Evolutionary conservation across 2,113 vertebrate species (phyloP).

Genomic region (Lynx canadensis): DNA sequence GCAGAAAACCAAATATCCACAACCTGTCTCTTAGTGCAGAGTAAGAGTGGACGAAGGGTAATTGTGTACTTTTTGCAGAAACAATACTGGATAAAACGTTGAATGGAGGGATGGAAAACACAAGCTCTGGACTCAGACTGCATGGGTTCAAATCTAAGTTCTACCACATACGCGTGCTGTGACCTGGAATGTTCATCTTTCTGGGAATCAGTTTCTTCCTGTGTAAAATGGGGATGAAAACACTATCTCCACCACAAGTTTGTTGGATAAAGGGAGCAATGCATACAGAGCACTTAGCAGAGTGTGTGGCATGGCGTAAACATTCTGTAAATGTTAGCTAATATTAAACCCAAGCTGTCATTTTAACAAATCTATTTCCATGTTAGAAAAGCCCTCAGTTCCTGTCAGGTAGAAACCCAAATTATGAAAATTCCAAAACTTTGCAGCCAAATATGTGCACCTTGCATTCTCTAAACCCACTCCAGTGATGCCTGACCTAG

Average conservation of each 20-base stretch:
- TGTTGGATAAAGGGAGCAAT: not conserved
- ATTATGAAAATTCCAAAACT: conserved; percentile 50
- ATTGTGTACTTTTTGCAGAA: not conserved
- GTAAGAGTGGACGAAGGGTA: not conserved
- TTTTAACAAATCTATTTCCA: conserved; percentile 56
- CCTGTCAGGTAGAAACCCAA: conserved; percentile 39
- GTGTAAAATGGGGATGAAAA: not conserved
- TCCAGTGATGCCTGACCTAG: not conserved
- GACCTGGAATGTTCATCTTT: not conserved
- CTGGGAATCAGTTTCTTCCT: not conserved
- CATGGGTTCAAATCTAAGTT: not conserved
- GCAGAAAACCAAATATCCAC: not conserved
- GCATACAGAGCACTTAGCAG: not conserved
- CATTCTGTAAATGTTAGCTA: conserved; percentile 38
- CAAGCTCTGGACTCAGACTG: not conserved
- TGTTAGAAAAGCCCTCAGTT: conserved; percentile 54
- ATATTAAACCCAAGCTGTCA: conserved; percentile 52
- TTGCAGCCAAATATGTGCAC: not conserved
- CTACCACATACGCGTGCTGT: not conserved
- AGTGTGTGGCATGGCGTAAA: conserved; percentile 9
- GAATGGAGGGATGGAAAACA: not conserved
- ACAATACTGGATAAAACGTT: not conserved
- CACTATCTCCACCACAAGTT: not conserved
- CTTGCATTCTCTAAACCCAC: not conserved
- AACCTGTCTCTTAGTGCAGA: conserved; percentile 7